Base-by-base conservation (phyloP, 2,888 invertebrate genomes). In the Abrostola tripartita region DNA sequence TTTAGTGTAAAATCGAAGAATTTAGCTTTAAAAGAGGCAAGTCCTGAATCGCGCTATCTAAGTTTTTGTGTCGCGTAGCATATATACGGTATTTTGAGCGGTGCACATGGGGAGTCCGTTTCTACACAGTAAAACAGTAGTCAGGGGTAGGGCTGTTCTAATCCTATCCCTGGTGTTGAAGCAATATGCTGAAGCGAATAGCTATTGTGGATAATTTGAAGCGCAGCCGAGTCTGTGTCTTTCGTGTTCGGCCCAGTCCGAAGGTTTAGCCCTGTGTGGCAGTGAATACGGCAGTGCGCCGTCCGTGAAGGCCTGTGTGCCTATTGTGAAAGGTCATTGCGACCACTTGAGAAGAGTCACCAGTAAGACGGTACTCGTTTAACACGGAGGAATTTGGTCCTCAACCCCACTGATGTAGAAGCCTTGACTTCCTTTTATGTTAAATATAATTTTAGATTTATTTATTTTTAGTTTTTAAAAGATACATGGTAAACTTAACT, bases 331-430 rank as follows among this genome's bases (percentile, higher is more conserved):
- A 59, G 59, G 56, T 60, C 78, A n/a, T 68, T 5, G 68, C 37
- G 74, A 9, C 65, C 50, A 55, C 36, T 60, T 57, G 24, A 24
- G 61, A 61, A 60, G 74, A 74, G 74, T 60, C 5, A 52, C 69
- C 74, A 8, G 56, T 71, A 65, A 52, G 44, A 76, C 36, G 79
- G 78, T 37, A 47, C 75, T 74, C 71, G 57, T 37, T 61, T 63
- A 71, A 72, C 65, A 60, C 76, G 58, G 76, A 78, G 78, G 76
- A 65, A 56, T 40, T 41, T 38, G 68, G 58, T 65, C 82, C 79
- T 79, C 80, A 51, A 63, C 78, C 69, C 70, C 79, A 80, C 79
- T 81, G 82, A 9, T 71, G 79, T 79, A 79, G 79, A 79, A 77
- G 47, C 59, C 71, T 79, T 72, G 79, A 79, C 79, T 77, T 71